Evolutionary conservation across 2,113 vertebrate genomes (phyloP).

Genomic region (Vidua chalybeata): DNA sequence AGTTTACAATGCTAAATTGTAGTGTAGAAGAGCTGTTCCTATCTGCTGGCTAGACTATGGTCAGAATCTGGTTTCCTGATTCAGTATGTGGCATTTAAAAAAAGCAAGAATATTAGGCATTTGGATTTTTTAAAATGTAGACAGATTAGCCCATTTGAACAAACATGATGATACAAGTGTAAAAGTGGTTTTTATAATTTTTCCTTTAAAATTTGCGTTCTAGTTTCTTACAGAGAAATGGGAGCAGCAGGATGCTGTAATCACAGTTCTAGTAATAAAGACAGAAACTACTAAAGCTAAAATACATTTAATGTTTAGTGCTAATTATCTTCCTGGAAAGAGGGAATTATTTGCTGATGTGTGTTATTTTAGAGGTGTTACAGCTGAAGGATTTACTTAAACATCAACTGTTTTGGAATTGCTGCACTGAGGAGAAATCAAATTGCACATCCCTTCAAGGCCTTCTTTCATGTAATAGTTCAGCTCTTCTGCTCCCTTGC

Average conservation of each 20-base stretch:
- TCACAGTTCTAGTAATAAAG: not conserved
- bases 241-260: not conserved
- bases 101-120: not conserved
- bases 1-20: not conserved
- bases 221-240: not conserved
- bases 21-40: not conserved
- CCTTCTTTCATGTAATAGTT: slow-evolving; percentile 7
- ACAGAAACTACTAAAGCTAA: not conserved
- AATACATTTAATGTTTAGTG: not conserved
- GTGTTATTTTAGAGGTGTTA: not conserved
- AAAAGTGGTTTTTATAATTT: not conserved
- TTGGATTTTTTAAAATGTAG: not conserved
- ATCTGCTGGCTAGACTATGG: not conserved
- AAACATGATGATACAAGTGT: not conserved
- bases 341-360: not conserved
- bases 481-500: slow-evolving; percentile 21
- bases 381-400: slow-evolving; percentile 48
- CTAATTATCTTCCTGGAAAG: not conserved
- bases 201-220: not conserved
- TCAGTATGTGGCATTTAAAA: not conserved
- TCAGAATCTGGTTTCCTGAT: not conserved
- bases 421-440: not conserved
- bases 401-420: not conserved
- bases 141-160: not conserved
- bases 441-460: slow-evolving; percentile 20